These are phyloP conservation scores for Lepus oiostolus DNA, from an alignment of 2,797 vertebrate genomes.

Conservation along the genomic window DNA sequence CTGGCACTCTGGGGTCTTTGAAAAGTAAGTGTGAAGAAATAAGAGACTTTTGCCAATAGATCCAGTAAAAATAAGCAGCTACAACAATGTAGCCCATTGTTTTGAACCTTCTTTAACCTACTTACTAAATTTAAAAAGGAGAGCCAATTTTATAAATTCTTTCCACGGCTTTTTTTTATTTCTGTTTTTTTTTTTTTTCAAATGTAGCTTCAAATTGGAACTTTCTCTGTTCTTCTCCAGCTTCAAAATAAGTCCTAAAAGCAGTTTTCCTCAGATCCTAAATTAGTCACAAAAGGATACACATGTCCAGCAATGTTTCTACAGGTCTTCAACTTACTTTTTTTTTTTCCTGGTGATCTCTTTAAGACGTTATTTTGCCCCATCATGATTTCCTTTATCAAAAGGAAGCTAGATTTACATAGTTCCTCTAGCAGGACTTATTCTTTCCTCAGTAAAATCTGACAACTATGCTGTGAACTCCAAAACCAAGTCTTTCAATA, in stretches of 20 bases:
- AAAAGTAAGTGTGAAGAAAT: conserved; percentile 85
- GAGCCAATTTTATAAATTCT: conserved; percentile 59
- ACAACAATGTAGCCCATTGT: conserved; percentile 84
- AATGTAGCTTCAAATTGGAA: conserved; percentile 52
- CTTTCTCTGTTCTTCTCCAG: conserved; percentile 27
- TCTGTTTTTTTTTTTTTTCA: not conserved
- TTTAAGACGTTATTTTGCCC: not conserved
- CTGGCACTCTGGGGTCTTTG: conserved; percentile 75
- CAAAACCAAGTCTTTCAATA: not conserved
- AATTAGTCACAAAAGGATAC: not conserved
- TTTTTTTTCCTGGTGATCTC: not conserved
- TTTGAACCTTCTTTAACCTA: conserved; percentile 70
- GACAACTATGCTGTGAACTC: not conserved
- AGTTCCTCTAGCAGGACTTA: not conserved
- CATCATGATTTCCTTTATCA: not conserved
- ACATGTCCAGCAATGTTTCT: not conserved
- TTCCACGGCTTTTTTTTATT: conserved; percentile 54
- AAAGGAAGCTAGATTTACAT: conserved; percentile 4
- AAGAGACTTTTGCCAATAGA: conserved; percentile 77
- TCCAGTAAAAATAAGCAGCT: conserved; percentile 79
- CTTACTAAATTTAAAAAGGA: conserved; percentile 65
- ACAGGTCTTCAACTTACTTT: not conserved
- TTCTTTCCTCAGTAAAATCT: not conserved
- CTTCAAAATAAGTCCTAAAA: conserved; percentile 42
- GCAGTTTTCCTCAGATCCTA: not conserved